phyloP scores from a whole-genome alignment of 2,113 vertebrate species.

The Mystacornis crossleyi region DNA sequence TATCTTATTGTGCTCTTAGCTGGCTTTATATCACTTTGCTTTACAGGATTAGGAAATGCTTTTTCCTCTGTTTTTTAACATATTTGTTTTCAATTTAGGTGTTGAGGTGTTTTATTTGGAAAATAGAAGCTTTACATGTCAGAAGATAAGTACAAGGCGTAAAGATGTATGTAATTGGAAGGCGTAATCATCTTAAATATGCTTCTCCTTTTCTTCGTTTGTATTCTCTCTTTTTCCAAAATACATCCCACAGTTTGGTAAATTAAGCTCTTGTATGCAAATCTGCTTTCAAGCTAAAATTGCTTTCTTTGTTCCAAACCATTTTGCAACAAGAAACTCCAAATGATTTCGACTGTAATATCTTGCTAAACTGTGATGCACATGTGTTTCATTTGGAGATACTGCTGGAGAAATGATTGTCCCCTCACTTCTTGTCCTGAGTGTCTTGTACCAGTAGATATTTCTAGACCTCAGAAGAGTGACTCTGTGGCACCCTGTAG shows the following conservation, averaged over 20 bases:
- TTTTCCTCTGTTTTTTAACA: background rate
- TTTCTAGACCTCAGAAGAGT: background rate
- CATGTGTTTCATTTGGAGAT: background rate
- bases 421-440: background rate
- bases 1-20: constrained; percentile 43
- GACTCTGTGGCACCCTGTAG: background rate
- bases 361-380: background rate
- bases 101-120: background rate
- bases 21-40: constrained; percentile 39
- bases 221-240: background rate
- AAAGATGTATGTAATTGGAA: background rate
- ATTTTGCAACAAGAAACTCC: background rate
- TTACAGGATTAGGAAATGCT: constrained; percentile 24
- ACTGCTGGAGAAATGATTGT: background rate
- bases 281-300: background rate
- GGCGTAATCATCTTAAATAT: background rate
- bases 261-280: background rate
- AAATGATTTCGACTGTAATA: background rate
- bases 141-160: background rate
- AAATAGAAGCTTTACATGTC: background rate
- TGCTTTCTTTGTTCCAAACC: background rate
- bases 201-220: background rate
- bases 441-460: background rate
- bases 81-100: background rate
- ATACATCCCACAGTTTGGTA: background rate